phyloP scores from a whole-genome alignment of 1,140 invertebrate genomes.

The Probaryconus sp. region DNA sequence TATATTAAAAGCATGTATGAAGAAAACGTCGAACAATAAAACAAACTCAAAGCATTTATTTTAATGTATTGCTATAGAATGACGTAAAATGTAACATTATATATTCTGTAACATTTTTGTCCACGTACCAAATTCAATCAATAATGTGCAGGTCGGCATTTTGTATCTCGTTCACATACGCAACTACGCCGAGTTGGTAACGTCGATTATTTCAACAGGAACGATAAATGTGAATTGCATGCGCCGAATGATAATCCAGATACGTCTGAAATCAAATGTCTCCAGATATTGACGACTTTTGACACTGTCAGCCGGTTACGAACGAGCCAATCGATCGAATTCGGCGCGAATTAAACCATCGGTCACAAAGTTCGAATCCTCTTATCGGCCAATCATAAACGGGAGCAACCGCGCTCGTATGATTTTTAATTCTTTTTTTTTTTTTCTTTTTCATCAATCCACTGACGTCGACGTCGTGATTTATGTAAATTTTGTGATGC shows the following conservation, averaged over 20 bases:
- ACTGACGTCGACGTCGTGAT: conserved; percentile 50
- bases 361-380: conserved; percentile 17
- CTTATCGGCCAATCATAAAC: conserved; percentile 51
- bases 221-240: conserved; percentile 38
- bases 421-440: conserved; percentile 12
- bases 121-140: conserved; percentile 39
- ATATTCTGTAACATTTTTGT: too few species aligned
- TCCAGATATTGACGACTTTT: not conserved
- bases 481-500: conserved; percentile 58
- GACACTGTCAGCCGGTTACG: not conserved
- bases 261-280: conserved; percentile 1
- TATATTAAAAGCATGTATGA: too few species aligned
- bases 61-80: too few species aligned
- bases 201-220: conserved; percentile 41
- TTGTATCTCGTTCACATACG: not conserved
- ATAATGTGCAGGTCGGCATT: conserved; percentile 37
- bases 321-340: not conserved
- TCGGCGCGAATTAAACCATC: not conserved
- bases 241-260: conserved; percentile 37
- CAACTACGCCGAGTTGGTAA: conserved; percentile 36
- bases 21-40: too few species aligned
- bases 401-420: too few species aligned
- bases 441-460: conserved; percentile 48
- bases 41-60: too few species aligned
- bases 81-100: too few species aligned